Percentiles rank a stretch among this genome's conserved stretches.
These are phyloP conservation scores for Willisornis vidua DNA, from an alignment of 2,113 vertebrate species.

Conservation along the genomic window DNA sequence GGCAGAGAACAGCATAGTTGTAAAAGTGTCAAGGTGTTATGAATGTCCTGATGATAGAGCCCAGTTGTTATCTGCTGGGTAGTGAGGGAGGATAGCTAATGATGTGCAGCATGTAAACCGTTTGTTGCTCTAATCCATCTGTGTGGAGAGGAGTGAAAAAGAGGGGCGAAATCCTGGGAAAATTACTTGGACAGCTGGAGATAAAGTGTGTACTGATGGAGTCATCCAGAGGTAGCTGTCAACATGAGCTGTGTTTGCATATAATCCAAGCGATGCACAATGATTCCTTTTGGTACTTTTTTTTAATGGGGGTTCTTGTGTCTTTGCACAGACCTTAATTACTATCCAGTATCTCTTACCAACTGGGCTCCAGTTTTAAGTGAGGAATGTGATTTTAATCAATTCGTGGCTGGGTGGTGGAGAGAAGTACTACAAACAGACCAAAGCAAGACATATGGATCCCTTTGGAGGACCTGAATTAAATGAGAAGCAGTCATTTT, in stretches of 20 bases:
- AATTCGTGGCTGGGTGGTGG: neutral
- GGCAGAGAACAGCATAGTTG: slow-evolving; percentile 65
- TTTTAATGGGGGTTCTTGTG: slow-evolving; percentile 18
- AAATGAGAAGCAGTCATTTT: slow-evolving; percentile 52
- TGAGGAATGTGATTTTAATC: slow-evolving; percentile 61
- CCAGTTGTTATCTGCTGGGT: slow-evolving; percentile 74
- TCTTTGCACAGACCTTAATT: neutral
- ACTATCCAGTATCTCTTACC: neutral
- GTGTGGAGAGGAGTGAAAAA: slow-evolving; percentile 60
- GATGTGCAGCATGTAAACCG: slow-evolving; percentile 74
- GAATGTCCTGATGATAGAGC: slow-evolving; percentile 69
- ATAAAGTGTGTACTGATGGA: slow-evolving; percentile 64
- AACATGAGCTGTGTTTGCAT: slow-evolving; percentile 69
- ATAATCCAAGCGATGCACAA: slow-evolving; percentile 32
- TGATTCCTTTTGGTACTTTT: slow-evolving; percentile 6
- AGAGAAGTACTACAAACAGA: slow-evolving; percentile 46
- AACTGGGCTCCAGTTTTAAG: neutral
- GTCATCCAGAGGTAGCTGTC: slow-evolving; percentile 67
- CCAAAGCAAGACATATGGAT: slow-evolving; percentile 36
- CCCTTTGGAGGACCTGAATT: slow-evolving; percentile 33
- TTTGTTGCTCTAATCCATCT: slow-evolving; percentile 70
- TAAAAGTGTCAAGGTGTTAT: slow-evolving; percentile 80
- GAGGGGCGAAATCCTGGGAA: slow-evolving; percentile 51
- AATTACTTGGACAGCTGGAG: slow-evolving; percentile 65
- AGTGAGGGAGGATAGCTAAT: slow-evolving; percentile 78